Base-by-base conservation (phyloP, 2,888 invertebrate genomes). In the Dicyrtomina minuta region DNA sequence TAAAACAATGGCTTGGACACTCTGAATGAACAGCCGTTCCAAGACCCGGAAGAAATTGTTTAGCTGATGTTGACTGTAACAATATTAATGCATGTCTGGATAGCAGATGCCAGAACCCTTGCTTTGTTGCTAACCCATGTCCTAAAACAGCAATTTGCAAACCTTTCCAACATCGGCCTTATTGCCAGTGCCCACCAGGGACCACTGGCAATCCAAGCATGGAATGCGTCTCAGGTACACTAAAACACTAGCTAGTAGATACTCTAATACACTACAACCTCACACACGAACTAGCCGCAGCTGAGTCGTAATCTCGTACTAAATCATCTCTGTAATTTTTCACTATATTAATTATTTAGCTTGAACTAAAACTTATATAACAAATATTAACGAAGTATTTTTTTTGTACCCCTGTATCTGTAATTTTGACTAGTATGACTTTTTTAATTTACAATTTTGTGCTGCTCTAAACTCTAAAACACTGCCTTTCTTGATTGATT, bases 151-250 rank as follows among this genome's bases (percentile, higher is more conserved):
- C 80, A 33, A 72, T 79, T 65, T 80, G 80, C 70, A 79, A 80
- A 73, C 79, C 80, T 24, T 78, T 79, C 64, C 79, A 81, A 73
- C 82, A 81, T 71, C 74, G 74, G 69, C 74, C 79, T 44, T 82
- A 85, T 20, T 89, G 89, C 79, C 84, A 84, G n/a, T 90, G 90
- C 79, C 80, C 87, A 53, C 83, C 86, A 1, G 86, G 86, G 64
- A 88, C 86, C 78, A 82, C 84, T 8, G 89, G 81, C 43, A 80
- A 81, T 77, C 80, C 81, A 17, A 78, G 78, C 55, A 65, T 65
- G 51, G 75, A 74, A 22, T 79, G 79, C 66, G 46, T 68, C 10
- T 41, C 62, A 68, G 68, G 68, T 68, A 68, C 20, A 58, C 24
- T 24, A 13, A 55, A 10, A 74, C 68, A 55, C 70, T 72, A 59